phyloP scores from a whole-genome alignment of 1,140 invertebrate genomes.

The Rhysida immarginata region DNA sequence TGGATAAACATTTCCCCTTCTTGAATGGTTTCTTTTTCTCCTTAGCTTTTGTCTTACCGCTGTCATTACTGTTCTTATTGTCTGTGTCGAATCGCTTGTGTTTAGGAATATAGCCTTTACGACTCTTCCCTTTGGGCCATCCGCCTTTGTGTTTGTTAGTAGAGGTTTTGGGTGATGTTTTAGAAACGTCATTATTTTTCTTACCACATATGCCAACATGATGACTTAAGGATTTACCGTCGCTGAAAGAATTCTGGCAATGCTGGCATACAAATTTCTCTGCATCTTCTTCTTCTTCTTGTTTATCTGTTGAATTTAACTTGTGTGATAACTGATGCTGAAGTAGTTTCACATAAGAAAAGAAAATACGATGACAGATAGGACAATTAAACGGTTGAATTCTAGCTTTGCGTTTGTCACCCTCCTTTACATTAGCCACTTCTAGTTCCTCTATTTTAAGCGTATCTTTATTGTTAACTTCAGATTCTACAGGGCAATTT shows the following conservation, averaged over 20 bases:
- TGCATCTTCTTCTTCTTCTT: not conserved
- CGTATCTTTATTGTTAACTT: too few species aligned
- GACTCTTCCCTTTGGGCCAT: conserved; percentile 5
- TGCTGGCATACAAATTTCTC: too few species aligned
- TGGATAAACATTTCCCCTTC: too few species aligned
- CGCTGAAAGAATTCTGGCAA: too few species aligned
- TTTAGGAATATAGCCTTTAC: not conserved
- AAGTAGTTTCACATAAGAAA: conserved; percentile 7
- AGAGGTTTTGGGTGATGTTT: too few species aligned
- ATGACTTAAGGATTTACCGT: too few species aligned
- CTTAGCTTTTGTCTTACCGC: not conserved
- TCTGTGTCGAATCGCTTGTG: not conserved
- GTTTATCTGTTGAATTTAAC: not conserved
- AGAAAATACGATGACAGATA: conserved; percentile 9
- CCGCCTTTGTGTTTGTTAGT: conserved; percentile 6
- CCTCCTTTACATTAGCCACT: not conserved
- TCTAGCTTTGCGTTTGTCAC: not conserved
- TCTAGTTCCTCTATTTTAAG: too few species aligned
- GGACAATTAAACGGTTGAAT: not conserved
- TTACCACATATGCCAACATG: too few species aligned
- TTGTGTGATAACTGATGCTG: conserved; percentile 13
- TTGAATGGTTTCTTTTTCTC: not conserved
- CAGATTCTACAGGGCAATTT: too few species aligned
- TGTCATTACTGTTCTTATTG: not conserved
- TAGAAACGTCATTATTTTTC: too few species aligned